Base-by-base conservation (phyloP, 2,797 vertebrate genomes). In the Erithacus rubecula region DNA sequence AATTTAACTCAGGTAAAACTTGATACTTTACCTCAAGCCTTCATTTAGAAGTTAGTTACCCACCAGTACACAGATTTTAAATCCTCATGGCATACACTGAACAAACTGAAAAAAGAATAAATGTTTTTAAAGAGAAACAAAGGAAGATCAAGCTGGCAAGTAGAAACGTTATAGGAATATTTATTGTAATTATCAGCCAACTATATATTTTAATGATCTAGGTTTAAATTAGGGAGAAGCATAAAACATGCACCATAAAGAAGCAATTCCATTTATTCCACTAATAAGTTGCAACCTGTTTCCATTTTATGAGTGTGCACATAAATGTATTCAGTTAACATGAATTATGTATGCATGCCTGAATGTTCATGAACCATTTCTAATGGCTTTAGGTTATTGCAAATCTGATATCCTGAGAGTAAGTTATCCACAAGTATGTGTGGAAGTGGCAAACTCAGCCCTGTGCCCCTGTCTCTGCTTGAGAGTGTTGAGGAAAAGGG, bases 251-350 rank as follows among this genome's bases (percentile, higher is more conserved):
- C 3, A 10, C 71, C 71, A 75, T 87, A 91, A 95, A 93, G 91
- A 67, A 88, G 69, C 55, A 94, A 89, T 94, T 93, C 77, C 86
- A 87, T 96, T 94, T 95, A 95, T 96, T 94, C 83, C 71, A 67
- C 90, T 94, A 94, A 87, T 90, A 96, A 93, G 46, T 93, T 90
- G 83, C 91, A 96, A 96, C 90, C 87, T 91, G 94, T 75, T 96
- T 92, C 83, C 3, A 0, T 86, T 96, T 95, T 90, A 92, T 11
- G 59, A 95, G 80, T 5, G 0, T 3, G 52, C 62, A 74, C 87
- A 76, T 65, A 89, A 95, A 89, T 6, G 77, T 34, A 89, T 90
- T 95, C 85, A 44, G 89, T 87, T 94, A 94, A 41, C 60, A 59
- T 75, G 58, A 94, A 93, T 95, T 95, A 86, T 13, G 16, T 41